A percentile compares a stretch with the other conserved stretches of the same genome.
Evolutionary conservation across 1,140 invertebrate species (phyloP).

Genomic region (Pseudomyrmex flavicornis): DNA sequence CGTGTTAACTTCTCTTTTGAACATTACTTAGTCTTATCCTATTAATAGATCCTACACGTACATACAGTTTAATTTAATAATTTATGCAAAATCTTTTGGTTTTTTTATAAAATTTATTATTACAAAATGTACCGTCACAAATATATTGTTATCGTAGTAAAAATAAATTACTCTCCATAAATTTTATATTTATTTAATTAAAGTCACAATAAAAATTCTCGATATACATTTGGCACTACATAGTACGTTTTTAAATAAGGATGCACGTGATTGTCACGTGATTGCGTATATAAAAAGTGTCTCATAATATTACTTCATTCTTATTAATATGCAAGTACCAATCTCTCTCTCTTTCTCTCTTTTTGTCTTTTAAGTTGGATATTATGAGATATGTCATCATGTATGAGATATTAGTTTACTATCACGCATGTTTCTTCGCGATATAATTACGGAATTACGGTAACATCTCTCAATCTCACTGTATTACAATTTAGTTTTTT

Average conservation of each 20-base stretch:
- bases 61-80: conserved; percentile 22
- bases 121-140: too few species aligned
- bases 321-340: background rate
- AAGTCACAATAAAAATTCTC: background rate
- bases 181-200: too few species aligned
- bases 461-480: too few species aligned
- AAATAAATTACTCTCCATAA: too few species aligned
- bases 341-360: too few species aligned
- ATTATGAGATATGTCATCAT: background rate
- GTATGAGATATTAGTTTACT: background rate
- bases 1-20: conserved; percentile 16
- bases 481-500: too few species aligned
- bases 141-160: too few species aligned
- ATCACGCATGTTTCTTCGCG: too few species aligned
- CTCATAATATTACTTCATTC: background rate
- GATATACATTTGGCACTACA: background rate
- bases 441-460: too few species aligned
- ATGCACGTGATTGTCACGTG: background rate
- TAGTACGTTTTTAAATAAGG: too few species aligned
- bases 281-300: background rate
- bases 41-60: conserved; percentile 60
- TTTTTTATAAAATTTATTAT: too few species aligned
- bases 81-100: background rate
- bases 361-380: background rate
- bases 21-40: conserved; percentile 47